Conservation (phyloP, 2,888 invertebrate genomes). For the Dolichomitus sp. region DNA sequence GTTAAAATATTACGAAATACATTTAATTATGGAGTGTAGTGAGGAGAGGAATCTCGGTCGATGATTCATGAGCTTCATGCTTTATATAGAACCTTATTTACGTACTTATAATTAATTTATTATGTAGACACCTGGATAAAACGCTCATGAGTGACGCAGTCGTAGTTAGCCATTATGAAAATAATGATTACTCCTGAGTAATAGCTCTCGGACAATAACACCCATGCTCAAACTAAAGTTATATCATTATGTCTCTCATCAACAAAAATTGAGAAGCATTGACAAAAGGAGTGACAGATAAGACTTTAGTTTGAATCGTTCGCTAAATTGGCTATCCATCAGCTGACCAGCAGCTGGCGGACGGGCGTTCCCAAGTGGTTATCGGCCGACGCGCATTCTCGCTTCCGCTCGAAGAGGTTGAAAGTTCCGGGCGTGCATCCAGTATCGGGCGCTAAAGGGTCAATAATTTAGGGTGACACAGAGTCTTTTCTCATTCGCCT, state of each 20-base stretch:
- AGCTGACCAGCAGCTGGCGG: constrained; percentile 75
- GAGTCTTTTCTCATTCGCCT: constrained; percentile 58
- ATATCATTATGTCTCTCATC: constrained; percentile 18
- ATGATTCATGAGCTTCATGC: constrained; percentile 28
- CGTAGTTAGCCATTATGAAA: constrained; percentile 4
- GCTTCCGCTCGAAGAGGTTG: constrained; percentile 5
- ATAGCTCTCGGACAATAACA: constrained; percentile 31
- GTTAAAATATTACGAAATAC: constrained; percentile 41
- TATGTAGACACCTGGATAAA: constrained; percentile 13
- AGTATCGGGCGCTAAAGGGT: constrained; percentile 15
- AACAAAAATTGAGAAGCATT: constrained; percentile 22
- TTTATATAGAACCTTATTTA: constrained; percentile 34
- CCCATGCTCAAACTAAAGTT: constrained; percentile 38
- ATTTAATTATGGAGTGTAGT: constrained; percentile 40
- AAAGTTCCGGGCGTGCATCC: constrained; percentile 1
- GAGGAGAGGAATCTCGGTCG: constrained; percentile 37
- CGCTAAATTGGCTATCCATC: constrained; percentile 68
- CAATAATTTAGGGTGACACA: constrained; percentile 60
- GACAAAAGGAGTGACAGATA: constrained; percentile 22
- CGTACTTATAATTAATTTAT: constrained; percentile 42
- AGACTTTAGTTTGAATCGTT: constrained; percentile 36
- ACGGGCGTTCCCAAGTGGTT: constrained; percentile 65
- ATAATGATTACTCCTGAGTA: constrained; percentile 44
- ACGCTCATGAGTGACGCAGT: constrained; percentile 26
- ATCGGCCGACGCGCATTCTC: constrained; percentile 16